Evolutionary conservation across 2,888 invertebrate species (phyloP), one percentile per base, ranked within the genome.

Genomic region (Polydrusus tereticollis): DNA sequence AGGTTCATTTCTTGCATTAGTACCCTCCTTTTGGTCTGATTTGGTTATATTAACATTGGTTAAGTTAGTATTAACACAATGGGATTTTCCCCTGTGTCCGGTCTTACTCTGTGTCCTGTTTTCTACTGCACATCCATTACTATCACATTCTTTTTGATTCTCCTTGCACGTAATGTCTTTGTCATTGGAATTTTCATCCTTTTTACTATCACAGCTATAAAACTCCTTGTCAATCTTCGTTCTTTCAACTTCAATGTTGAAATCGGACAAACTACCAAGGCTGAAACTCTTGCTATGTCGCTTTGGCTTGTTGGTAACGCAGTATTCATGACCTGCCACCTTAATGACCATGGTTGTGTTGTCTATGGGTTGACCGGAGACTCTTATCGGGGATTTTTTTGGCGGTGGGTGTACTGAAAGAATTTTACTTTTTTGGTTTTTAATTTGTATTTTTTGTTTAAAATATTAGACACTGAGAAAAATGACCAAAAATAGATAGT

Each of bases 241-340:
- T 72, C 78, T 81, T 79, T 83, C 80, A 74, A 84, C 75, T 80
- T 82, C 80, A 76, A 83, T 69, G 77, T 57, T 58, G 63, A 86
- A 82, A 80, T 86, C 85, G 7, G 84, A 80, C 74, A 86, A 79
- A 75, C 84, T 85, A 71, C 85, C 84, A 76, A 86, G 79, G 78
- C 85, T 85, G 65, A 83, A 84, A 74, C 85, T 84, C 78, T 86
- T 85, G 74, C 81, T 81, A 65, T 82, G 82, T 72, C 78, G 78
- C 75, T 82, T 84, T 52, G 82, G 82, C 52, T 81, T 81, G 73
- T 85, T 85, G 59, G 84, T 85, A 52, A 86, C 86, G 70, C 82
- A 83, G 77, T 86, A 86, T 78, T 85, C 85, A 69, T 85, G 83
- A 29, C 86, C 86, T n/a, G 84, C 86, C 43, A 86, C 85, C 77